Conservation (phyloP, 2,797 vertebrate genomes). For the Rhinella marina region DNA sequence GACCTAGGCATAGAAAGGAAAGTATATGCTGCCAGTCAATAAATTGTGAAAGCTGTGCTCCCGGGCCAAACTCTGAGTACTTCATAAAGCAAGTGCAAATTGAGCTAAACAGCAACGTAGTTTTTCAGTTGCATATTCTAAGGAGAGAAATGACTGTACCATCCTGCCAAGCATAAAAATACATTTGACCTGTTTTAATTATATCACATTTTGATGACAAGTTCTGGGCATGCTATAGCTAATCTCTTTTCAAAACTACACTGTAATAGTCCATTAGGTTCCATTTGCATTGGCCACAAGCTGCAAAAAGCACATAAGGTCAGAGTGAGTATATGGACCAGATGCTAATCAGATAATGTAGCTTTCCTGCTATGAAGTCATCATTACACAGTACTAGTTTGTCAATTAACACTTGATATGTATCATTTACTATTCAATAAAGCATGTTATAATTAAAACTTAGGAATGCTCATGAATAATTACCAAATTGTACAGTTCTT, state of each 20-base stretch:
- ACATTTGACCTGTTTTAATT: constrained; percentile 40
- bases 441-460: neutral
- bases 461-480: neutral
- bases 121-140: neutral
- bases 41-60: neutral
- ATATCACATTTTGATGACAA: constrained; percentile 26
- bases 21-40: constrained; percentile 15
- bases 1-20: neutral
- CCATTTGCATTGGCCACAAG: constrained; percentile 33
- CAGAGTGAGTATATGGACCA: neutral
- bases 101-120: neutral
- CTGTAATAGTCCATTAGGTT: constrained; percentile 27
- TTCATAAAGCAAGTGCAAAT: neutral
- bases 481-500: neutral
- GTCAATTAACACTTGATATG: neutral
- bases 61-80: neutral
- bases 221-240: constrained; percentile 12
- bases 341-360: constrained; percentile 7
- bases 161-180: constrained; percentile 23
- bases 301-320: constrained; percentile 4
- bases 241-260: constrained; percentile 21
- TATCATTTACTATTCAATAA: neutral
- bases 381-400: neutral
- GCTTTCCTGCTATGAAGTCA: neutral
- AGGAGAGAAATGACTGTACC: neutral